Percentiles rank a stretch among this genome's conserved stretches.
Conservation (phyloP, 2,113 vertebrate genomes). For the Daboia siamensis region DNA sequence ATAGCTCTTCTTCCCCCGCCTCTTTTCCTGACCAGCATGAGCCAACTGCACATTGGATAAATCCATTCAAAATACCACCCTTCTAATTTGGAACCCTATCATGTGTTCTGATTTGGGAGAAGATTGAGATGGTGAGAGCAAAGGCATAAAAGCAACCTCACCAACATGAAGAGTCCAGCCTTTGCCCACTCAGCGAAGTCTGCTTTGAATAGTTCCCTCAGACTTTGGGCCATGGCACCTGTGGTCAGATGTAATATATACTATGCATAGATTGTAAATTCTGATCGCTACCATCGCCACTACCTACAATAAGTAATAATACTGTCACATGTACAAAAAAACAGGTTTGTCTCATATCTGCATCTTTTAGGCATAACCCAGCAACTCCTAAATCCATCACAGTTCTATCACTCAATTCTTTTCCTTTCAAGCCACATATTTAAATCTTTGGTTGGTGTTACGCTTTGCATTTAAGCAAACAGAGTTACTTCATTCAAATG, state of each 20-base stretch:
- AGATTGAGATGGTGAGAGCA: not conserved
- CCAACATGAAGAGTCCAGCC: not conserved
- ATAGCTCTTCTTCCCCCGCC: not conserved
- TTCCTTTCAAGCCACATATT: slow-evolving; percentile 19
- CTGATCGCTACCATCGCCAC: not conserved
- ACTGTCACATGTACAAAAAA: not conserved
- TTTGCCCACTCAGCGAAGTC: not conserved
- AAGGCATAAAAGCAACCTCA: not conserved
- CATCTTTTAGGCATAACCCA: slow-evolving; percentile 1
- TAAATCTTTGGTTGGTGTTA: slow-evolving; percentile 8
- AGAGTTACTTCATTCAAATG: not conserved
- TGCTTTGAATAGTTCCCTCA: not conserved
- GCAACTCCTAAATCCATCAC: not conserved
- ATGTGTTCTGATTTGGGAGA: not conserved
- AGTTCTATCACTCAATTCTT: slow-evolving; percentile 4
- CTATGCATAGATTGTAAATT: not conserved
- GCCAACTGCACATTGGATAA: not conserved
- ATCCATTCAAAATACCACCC: not conserved
- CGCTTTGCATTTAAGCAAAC: slow-evolving; percentile 26
- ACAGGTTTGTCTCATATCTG: not conserved
- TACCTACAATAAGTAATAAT: not conserved
- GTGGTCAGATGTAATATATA: not conserved
- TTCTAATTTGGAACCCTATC: not conserved
- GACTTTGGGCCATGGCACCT: not conserved
- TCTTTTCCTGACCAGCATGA: not conserved